A percentile compares a stretch with the other conserved stretches of the same genome.
phyloP scores from a whole-genome alignment of 2,113 vertebrate species.

The Dicaeum eximium region DNA sequence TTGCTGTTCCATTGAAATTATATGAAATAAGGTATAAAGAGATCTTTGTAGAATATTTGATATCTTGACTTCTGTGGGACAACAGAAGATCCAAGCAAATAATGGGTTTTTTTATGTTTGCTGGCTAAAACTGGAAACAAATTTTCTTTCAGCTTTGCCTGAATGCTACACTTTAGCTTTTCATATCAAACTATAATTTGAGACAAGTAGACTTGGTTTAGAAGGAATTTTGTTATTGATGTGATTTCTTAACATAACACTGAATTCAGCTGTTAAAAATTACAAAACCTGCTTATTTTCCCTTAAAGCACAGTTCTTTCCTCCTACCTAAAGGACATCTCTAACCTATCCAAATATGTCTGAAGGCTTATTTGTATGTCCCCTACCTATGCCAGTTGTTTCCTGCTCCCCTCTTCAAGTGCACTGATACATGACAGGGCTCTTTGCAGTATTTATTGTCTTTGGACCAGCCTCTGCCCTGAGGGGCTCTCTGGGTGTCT shows the following conservation, averaged over 20 bases:
- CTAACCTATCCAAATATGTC: background rate
- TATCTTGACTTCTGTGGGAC: background rate
- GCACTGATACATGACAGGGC: fast-evolving
- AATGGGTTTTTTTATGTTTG: background rate
- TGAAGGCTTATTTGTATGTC: background rate
- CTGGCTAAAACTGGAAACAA: background rate
- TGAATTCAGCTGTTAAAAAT: background rate
- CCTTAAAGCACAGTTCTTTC: background rate
- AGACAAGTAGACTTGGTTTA: background rate
- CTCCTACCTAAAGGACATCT: background rate
- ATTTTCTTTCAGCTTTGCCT: background rate
- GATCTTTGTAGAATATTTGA: background rate
- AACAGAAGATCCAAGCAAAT: background rate
- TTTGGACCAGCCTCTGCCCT: background rate
- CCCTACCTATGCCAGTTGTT: background rate
- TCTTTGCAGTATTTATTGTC: background rate
- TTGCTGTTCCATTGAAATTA: background rate
- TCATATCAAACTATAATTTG: background rate
- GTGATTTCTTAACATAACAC: background rate
- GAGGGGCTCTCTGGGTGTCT: background rate
- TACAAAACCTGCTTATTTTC: background rate
- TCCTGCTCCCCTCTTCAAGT: background rate
- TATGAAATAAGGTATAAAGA: background rate
- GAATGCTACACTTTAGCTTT: background rate
- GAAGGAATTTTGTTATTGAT: background rate